Base-by-base conservation (phyloP, 2,797 vertebrate species). In the Agapornis canus region DNA sequence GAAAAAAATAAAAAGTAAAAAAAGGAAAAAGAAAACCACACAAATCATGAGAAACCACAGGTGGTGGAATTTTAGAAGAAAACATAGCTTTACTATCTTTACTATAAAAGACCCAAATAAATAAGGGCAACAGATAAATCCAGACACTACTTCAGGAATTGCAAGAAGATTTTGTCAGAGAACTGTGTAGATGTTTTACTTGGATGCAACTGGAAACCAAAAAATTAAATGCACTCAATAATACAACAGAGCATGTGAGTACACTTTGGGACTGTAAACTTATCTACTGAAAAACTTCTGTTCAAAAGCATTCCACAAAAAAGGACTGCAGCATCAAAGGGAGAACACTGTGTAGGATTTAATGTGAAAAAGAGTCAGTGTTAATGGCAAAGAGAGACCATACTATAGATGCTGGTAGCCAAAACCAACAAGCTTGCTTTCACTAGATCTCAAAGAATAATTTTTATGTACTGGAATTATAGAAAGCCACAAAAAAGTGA, bases 401-500 rank as follows among this genome's bases (percentile, higher is more conserved):
- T 54, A 35, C 37, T 63, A 45, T 16, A 48, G 54, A 57, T 72
- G 22, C 23, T 51, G 11, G 43, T 43, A 88, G 91, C 84, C 92
- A 95, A 96, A 89, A 91, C 27, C 65, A 94, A 92, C 82, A 94
- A 69, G 51, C 43, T 86, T 86, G 27, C 84, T 96, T 95, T 91
- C 91, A 92, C 54, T 89, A 86, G 65, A 69, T 90, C 87, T 87
- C 86, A 91, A 91, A 90, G 48, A 89, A 71, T 86, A 92, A 91
- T 89, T 93, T 95, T 92, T 69, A 94, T 75, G 61, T 72, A 65
- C 31, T 66, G 57, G n/a, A 47, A 75, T 92, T 89, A 63, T 21
- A 91, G 54, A 95, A 93, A 89, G 47, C 69, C 92, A 87, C 56
- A 54, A 79, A 56, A 85, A 77, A 94, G 47, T 35, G 19, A 87